Evolutionary conservation across 2,888 invertebrate genomes (phyloP).

Genomic region (Heliconius aoede): DNA sequence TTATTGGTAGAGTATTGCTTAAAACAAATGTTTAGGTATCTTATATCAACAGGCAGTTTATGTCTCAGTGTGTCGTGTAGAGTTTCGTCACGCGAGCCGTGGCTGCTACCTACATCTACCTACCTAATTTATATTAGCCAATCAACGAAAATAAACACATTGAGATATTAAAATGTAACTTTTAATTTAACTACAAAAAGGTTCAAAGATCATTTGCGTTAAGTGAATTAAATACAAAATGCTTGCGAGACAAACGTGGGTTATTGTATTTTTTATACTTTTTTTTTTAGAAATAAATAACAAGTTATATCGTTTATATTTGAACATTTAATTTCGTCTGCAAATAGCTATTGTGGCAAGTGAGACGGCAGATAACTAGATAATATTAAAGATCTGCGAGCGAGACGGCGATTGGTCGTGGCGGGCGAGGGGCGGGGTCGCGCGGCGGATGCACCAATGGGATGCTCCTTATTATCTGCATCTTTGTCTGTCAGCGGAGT

Average conservation of each 20-base stretch:
- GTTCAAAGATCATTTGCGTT: conserved; percentile 46
- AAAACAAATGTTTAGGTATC: conserved; percentile 63
- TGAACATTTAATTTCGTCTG: conserved; percentile 56
- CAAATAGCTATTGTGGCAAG: conserved; percentile 75
- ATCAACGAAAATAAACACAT: conserved; percentile 48
- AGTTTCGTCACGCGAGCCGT: conserved; percentile 48
- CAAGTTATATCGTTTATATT: conserved; percentile 29
- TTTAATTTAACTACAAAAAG: conserved; percentile 46
- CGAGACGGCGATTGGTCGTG: conserved; percentile 70
- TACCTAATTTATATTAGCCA: conserved; percentile 37
- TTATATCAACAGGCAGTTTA: conserved; percentile 57
- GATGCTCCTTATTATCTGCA: conserved; percentile 82
- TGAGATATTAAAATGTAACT: conserved; percentile 51
- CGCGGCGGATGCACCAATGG: conserved; percentile 84
- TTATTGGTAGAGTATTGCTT: conserved; percentile 63
- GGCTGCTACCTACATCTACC: conserved; percentile 33
- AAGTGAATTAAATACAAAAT: conserved; percentile 40
- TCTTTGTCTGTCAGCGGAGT: conserved; percentile 83
- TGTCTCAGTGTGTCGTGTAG: conserved; percentile 66
- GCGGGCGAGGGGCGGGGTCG: conserved; percentile 73
- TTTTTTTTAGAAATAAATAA: not conserved
- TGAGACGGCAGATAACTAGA: conserved; percentile 83
- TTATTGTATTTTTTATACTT: not conserved
- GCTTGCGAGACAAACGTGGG: conserved; percentile 23
- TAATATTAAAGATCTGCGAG: conserved; percentile 84